phyloP scores from a whole-genome alignment of 2,113 vertebrate genomes.

The Hippocampus barbouri region DNA sequence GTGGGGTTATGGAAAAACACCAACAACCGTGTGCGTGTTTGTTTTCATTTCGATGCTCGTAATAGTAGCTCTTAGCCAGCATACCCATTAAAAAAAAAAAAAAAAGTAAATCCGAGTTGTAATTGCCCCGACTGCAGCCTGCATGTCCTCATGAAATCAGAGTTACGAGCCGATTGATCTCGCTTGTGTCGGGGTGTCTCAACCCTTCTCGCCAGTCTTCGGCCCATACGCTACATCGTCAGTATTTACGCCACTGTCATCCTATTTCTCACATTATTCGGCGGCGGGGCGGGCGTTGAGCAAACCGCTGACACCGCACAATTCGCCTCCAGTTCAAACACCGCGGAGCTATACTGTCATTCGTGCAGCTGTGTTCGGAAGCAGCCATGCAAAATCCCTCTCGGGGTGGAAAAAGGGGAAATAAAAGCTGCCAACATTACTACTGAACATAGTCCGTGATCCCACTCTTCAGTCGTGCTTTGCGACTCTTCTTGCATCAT shows the following conservation, averaged over 20 bases:
- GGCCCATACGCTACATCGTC: not conserved
- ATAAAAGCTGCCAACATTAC: not conserved
- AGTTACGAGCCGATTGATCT: conserved; percentile 12
- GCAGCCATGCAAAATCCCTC: not conserved
- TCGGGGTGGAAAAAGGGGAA: not conserved
- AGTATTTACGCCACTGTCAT: not conserved
- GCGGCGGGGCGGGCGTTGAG: not conserved
- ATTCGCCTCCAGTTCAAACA: not conserved
- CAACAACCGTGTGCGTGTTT: conserved; percentile 8
- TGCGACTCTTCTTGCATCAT: conserved; percentile 12
- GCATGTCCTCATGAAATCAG: conserved; percentile 30
- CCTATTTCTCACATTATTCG: not conserved
- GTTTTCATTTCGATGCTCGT: conserved; percentile 10
- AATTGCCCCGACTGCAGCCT: not conserved
- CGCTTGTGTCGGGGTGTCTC: no score
- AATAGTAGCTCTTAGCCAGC: not conserved
- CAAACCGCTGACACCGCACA: not conserved
- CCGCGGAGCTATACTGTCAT: not conserved
- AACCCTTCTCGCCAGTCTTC: not conserved
- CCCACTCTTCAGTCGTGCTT: conserved; percentile 1
- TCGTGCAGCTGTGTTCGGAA: conserved; percentile 1
- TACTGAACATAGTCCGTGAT: conserved; percentile 1
- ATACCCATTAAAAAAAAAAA: not conserved
- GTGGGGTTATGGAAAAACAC: conserved; percentile 29
- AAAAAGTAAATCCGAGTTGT: not conserved